Base-by-base conservation (phyloP, 2,797 vertebrate species). In the Cossypha polioptera region DNA sequence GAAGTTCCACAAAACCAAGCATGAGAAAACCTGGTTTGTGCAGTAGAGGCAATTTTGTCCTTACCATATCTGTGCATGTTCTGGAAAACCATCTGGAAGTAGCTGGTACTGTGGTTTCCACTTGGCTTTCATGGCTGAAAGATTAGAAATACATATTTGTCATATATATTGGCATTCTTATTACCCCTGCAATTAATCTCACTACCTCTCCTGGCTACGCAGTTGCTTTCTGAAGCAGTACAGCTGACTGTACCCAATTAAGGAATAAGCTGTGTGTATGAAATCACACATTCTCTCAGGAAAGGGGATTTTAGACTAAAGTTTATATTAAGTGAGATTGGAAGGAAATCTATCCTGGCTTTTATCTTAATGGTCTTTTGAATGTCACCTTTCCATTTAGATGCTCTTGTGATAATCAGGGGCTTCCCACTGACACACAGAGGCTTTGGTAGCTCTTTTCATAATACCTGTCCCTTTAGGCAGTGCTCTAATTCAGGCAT, bases 371-470 rank as follows among this genome's bases (percentile, higher is more conserved):
- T 88, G 72, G 78, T 63, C 76, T 90, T 96, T 74, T 88, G 86
- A 96, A 96, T 90, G 92, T 95, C 92, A 96, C 85, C 92, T 90
- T 96, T 89, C 63, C 33, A 68, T 81, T 95, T 88, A 95, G 87
- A 94, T 92, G 51, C 38, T 88, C 81, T 85, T 88, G 78, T 85
- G 83, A 94, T 89, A 96, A 92, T 80, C 78, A 90, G 75, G 65
- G 80, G 55, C 87, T 92, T 90, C 89, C 82, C 76, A 86, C 74
- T 75, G 80, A 71, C 69, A 92, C 61, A 90, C 63, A 90, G 91
- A 94, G 82, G 61, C 77, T 92, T 82, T 91, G 86, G 65, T 81
- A 92, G 86, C 54, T 81, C 88, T 92, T 94, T 93, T 92, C 88
- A 83, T 93, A 90, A 86, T 88, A 90, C 88, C 84, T 92, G 84